Conservation (phyloP, 1,140 invertebrate genomes). For the Streblospio benedicti region DNA sequence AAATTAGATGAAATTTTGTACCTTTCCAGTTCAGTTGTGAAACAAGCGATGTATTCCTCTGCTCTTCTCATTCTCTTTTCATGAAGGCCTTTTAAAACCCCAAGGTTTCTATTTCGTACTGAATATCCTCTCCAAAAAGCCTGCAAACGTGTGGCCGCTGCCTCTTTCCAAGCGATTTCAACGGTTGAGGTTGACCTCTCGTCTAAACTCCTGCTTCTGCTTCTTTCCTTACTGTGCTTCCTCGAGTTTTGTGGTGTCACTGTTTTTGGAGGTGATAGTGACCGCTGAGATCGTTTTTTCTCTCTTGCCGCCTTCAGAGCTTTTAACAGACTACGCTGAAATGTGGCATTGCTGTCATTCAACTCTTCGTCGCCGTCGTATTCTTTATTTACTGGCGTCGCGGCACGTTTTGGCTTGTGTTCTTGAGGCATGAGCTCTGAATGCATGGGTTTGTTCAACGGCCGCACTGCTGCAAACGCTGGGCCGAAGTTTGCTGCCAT, state of each 20-base stretch:
- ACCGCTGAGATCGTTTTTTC: neutral
- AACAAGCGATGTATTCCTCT: slow-evolving; percentile 64
- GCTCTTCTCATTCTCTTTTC: slow-evolving; percentile 70
- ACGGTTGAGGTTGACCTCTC: slow-evolving; percentile 13
- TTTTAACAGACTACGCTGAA: slow-evolving; percentile 1
- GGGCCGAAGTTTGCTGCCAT: neutral
- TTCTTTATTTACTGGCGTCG: neutral
- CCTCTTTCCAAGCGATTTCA: slow-evolving; percentile 6
- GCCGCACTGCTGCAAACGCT: too few species aligned
- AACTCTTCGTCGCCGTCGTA: neutral
- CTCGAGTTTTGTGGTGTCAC: neutral
- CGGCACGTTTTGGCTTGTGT: neutral
- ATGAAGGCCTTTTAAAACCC: slow-evolving; percentile 63
- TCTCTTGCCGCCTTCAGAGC: neutral
- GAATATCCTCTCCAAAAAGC: slow-evolving; percentile 79
- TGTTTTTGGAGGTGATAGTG: neutral
- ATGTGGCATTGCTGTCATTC: neutral
- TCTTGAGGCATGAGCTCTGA: neutral
- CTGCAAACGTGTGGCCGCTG: slow-evolving; percentile 71
- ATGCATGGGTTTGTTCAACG: slow-evolving; percentile 6
- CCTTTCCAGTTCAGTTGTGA: slow-evolving; percentile 51
- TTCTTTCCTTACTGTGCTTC: slow-evolving; percentile 6
- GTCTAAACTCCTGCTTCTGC: slow-evolving; percentile 8
- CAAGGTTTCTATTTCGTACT: slow-evolving; percentile 65
- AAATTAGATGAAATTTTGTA: too few species aligned